Evolutionary conservation across 2,113 vertebrate genomes (phyloP).

Genomic region (Urocynchramus pylzowi): DNA sequence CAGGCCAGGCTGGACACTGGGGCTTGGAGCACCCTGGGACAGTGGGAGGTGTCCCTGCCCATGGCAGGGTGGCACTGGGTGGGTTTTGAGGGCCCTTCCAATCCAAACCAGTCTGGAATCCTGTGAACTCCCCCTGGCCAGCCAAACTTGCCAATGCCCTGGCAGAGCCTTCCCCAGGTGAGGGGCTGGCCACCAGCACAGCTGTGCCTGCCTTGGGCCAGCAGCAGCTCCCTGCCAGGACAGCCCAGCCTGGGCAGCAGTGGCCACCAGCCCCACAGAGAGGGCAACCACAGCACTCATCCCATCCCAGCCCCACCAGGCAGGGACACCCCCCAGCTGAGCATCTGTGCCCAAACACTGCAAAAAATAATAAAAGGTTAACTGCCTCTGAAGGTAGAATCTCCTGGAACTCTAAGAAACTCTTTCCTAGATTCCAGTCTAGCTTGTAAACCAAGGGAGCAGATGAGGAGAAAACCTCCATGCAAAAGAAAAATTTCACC

Average conservation of each 20-base stretch:
- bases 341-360: fast-evolving
- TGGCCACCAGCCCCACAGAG: too few species aligned
- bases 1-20: not conserved
- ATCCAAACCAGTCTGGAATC: not conserved
- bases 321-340: not conserved
- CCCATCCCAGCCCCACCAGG: too few species aligned
- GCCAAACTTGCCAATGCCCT: not conserved
- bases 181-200: not conserved
- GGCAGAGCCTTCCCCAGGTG: not conserved
- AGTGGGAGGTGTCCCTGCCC: not conserved
- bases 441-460: not conserved
- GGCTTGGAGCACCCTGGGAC: not conserved
- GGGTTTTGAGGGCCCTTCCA: not conserved
- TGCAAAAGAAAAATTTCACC: fast-evolving
- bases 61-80: not conserved
- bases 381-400: too few species aligned
- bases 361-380: fast-evolving
- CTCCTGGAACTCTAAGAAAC: not conserved
- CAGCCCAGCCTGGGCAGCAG: not conserved
- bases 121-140: not conserved
- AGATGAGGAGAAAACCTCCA: not conserved
- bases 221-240: not conserved
- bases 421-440: not conserved
- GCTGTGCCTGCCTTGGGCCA: not conserved
- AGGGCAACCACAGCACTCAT: fast-evolving